Evolutionary conservation across 2,888 invertebrate genomes (phyloP).

Genomic region (Andrena bucephala): DNA sequence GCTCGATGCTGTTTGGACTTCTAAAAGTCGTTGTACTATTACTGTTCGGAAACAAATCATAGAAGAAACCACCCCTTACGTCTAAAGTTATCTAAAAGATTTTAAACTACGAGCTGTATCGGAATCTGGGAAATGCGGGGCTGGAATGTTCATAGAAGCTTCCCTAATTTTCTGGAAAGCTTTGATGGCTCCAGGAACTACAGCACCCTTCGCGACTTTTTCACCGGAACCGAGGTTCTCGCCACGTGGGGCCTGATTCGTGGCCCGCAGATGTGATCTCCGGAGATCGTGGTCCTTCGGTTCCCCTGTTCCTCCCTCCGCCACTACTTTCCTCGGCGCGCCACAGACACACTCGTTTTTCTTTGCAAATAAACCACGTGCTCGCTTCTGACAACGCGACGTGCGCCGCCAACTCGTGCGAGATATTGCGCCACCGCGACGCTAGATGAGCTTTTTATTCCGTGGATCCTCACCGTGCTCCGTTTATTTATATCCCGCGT

Average conservation of each 20-base stretch:
- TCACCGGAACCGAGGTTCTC: conserved; percentile 58
- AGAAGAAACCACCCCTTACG: too few relatives aligned
- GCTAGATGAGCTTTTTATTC: conserved; percentile 37
- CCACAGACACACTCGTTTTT: conserved; percentile 40
- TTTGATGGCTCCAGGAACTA: conserved; percentile 52
- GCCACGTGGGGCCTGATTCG: conserved; percentile 70
- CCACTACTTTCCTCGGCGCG: conserved; percentile 1
- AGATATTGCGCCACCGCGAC: conserved; percentile 59
- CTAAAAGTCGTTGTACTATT: background rate
- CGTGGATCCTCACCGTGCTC: background rate
- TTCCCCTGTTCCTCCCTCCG: conserved; percentile 28
- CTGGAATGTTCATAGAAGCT: background rate
- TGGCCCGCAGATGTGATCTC: conserved; percentile 68
- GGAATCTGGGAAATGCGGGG: too few relatives aligned
- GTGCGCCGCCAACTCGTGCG: conserved; percentile 41
- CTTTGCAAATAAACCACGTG: conserved; percentile 72
- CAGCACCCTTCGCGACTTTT: conserved; percentile 52
- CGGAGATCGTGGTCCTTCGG: conserved; percentile 16
- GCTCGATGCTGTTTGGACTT: background rate
- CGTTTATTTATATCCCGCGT: conserved; percentile 33
- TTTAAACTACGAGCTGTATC: too few relatives aligned
- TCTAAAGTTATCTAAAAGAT: too few relatives aligned
- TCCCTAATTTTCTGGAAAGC: conserved; percentile 13
- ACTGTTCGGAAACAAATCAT: too few relatives aligned
- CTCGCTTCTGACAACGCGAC: conserved; percentile 35